Base-by-base conservation (phyloP, 2,113 vertebrate genomes). In the Reinhardtius hippoglossoides region DNA sequence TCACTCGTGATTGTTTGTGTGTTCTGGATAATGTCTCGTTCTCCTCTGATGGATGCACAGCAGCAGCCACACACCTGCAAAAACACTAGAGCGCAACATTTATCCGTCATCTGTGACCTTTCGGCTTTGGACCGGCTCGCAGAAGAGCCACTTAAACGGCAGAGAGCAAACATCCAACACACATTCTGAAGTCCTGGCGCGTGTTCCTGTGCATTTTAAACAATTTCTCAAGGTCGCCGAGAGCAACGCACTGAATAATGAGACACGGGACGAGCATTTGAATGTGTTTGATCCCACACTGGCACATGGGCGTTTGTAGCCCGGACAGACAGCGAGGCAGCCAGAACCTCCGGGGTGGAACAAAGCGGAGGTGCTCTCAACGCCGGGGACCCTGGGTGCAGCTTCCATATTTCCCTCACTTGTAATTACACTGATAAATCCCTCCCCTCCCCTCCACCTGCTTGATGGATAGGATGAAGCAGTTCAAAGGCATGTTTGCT, bases 281-380 rank as follows among this genome's bases (percentile, higher is more conserved):
- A 80, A 89, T 91, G 68, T 71, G 72, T 91, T 87, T 87, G 86
- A 91, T 87, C 77, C n/a, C n/a, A 27, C 46, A 31, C 55, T 26
- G 67, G 58, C 76, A 72, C 76, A 82, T 73, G 64, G 72, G 78
- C 12, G 48, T 80, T 76, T 78, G 69, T 27, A 64, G 76, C 58
- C 61, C 21, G 6, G 59, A 54, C 74, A 69, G 50, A 40, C 18
- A 48, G 44, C 24, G 37, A 70, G 66, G 50, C 63, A 15, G 72
- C 56, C 35, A 13, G 35, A 75, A 73, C 35, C 74, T 80, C 66
- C 78, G 58, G 77, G 75, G 70, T 21, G n/a, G 74, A 85, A 75
- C 60, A 71, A 85, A 80, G 54, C 62, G 10, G 24, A 65, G 69
- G 46, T 2, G 5, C 46, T 15, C 16, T 64, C 52, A 66, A 27